A percentile compares a stretch with the other conserved stretches of the same genome.
These are phyloP conservation scores for Tineola bisselliella DNA, from an alignment of 2,888 invertebrate genomes.

Conservation along the genomic window DNA sequence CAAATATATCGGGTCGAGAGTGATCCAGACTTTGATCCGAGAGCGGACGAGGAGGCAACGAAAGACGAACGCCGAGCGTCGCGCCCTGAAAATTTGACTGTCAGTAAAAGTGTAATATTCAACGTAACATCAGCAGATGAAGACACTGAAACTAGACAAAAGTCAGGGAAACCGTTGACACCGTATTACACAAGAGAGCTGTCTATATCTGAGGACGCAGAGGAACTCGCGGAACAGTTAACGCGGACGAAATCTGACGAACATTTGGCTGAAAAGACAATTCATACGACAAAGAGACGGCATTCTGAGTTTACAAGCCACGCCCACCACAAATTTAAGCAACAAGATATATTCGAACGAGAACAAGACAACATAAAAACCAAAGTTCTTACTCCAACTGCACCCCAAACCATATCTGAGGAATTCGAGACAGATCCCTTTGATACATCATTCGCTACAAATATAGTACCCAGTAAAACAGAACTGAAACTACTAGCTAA, in stretches of 20 bases:
- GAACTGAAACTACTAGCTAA: slow-evolving; percentile 81
- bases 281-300: slow-evolving; percentile 46
- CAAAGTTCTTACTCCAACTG: slow-evolving; percentile 73
- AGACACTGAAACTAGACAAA: slow-evolving; percentile 69
- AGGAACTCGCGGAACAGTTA: slow-evolving; percentile 27
- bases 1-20: slow-evolving; percentile 60
- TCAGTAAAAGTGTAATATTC: slow-evolving; percentile 62
- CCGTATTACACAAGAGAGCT: slow-evolving; percentile 80
- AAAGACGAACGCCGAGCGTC: slow-evolving; percentile 67
- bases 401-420: slow-evolving; percentile 38
- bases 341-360: slow-evolving; percentile 46
- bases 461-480: slow-evolving; percentile 79
- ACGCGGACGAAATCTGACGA: slow-evolving; percentile 72
- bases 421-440: slow-evolving; percentile 78
- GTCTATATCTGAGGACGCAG: slow-evolving; percentile 63
- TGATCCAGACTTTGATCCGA: slow-evolving; percentile 86
- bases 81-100: slow-evolving; percentile 68
- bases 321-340: slow-evolving; percentile 30
- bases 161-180: slow-evolving; percentile 77
- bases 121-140: slow-evolving; percentile 50
- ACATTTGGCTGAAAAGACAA: slow-evolving; percentile 66
- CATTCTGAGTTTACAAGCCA: slow-evolving; percentile 60
- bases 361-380: slow-evolving; percentile 40
- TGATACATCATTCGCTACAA: slow-evolving; percentile 84
- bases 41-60: slow-evolving; percentile 69